Conservation (phyloP, 2,113 vertebrate species). For the Mandrillus leucophaeus region DNA sequence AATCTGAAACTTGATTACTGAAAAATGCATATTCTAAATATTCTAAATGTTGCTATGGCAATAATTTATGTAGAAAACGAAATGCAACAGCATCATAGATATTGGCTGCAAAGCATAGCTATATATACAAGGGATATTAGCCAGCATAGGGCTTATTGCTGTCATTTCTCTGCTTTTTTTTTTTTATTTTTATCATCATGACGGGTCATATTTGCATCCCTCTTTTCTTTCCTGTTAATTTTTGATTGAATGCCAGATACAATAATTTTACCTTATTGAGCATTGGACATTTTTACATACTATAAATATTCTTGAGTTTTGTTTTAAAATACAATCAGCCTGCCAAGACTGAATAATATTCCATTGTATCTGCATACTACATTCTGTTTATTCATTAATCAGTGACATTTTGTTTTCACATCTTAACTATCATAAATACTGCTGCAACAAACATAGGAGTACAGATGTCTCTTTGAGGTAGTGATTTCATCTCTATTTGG, state of each 20-base stretch:
- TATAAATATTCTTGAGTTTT: neutral
- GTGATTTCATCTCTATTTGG: neutral
- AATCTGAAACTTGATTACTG: neutral
- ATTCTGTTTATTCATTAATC: neutral
- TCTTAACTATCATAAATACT: neutral
- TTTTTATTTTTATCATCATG: neutral
- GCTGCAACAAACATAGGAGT: neutral
- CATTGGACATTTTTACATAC: neutral
- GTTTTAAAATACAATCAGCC: neutral
- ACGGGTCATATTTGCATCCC: neutral
- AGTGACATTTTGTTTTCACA: neutral
- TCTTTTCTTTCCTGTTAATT: neutral
- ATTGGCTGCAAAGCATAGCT: neutral
- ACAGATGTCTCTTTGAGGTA: neutral
- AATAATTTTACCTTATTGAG: neutral
- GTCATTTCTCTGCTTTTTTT: neutral
- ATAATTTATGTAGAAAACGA: neutral
- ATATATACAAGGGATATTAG: neutral
- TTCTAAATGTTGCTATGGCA: neutral
- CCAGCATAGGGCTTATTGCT: neutral
- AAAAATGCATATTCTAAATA: neutral
- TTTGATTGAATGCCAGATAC: neutral
- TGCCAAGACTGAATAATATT: neutral
- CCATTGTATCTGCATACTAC: neutral
- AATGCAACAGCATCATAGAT: neutral